Base-by-base conservation (phyloP, 2,113 vertebrate genomes). In the Xiphias gladius region DNA sequence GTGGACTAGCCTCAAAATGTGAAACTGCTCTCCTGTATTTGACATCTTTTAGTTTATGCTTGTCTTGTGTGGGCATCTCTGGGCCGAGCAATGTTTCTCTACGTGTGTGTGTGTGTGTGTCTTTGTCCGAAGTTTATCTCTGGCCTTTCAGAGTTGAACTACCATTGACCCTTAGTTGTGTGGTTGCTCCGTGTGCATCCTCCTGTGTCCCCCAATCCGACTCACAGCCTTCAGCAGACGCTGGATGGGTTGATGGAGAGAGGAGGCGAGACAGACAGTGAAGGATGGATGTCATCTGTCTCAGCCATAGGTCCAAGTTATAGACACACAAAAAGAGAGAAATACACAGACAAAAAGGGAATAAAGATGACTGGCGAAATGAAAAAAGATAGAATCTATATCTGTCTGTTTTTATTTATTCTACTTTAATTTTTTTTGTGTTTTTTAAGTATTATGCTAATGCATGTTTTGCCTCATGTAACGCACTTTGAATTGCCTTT, bases 71-170 rank as follows among this genome's bases (percentile, higher is more conserved):
- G 16, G 63, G 26, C 37, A 59, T 79, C 70, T 50, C 64, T 24
- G 52, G 65, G 64, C 13, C 1, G 5, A 70, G 26, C 50, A 61
- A 30, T 61, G 37, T 72, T 65, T 74, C 7, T 77, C 4, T 41
- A 7, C 57, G 16, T 41, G 26, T 76, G 28, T 58, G 67, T 79
- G 28, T 70, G 50, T 75, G 46, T 35, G 32, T 35, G 32, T 35
- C 32, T 79, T 43, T 68, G 72, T 73, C 50, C 86, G 14, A 66
- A 73, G 77, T 93, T 86, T 86, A 81, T 87, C 80, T 80, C 80
- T 91, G 90, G 87, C 86, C 80, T 92, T 89, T 91, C 75, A 83
- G 69, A 88, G 86, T 67, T 93, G 91, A 91, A 91, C 91, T 86
- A 58, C 72, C 83, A 41, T 64, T 94, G 91, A 94, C 89, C 92